These are phyloP conservation scores for Ciconia nigra DNA, from an alignment of 2,797 vertebrate species.

Conservation along the genomic window DNA sequence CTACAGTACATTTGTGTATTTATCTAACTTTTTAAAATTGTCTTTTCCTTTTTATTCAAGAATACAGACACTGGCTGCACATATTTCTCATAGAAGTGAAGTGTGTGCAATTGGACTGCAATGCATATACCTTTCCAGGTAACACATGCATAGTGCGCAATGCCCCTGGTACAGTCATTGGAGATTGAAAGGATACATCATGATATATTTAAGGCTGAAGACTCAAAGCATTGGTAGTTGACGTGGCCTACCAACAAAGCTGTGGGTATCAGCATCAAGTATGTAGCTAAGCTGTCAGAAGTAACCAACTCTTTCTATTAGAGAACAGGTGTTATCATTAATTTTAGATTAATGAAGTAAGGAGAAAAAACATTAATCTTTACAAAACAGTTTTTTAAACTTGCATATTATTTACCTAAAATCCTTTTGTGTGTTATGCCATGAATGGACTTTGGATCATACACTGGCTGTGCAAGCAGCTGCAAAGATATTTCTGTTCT, in stretches of 20 bases:
- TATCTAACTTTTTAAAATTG: not conserved
- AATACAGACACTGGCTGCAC: accelerated
- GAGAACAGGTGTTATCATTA: not conserved
- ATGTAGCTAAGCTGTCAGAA: not conserved
- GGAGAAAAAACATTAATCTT: not conserved
- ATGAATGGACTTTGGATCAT: not conserved
- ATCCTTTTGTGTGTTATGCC: not conserved
- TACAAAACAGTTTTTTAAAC: not conserved
- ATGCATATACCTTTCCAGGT: accelerated
- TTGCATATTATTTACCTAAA: not conserved
- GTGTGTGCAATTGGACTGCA: not conserved
- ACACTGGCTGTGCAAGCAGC: accelerated
- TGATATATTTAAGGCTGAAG: not conserved
- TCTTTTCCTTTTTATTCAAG: not conserved
- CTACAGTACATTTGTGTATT: not conserved
- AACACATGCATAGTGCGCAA: accelerated
- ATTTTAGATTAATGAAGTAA: not conserved
- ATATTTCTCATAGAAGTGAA: not conserved
- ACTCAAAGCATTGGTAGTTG: not conserved
- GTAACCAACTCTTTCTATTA: not conserved
- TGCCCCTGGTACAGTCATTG: not conserved
- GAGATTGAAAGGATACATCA: not conserved
- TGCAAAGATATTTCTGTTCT: not conserved
- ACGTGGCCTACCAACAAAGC: not conserved
- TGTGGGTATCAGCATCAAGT: not conserved